Percentiles rank a stretch among this genome's conserved stretches.
phyloP scores from a whole-genome alignment of 30 jellyfish, hydroid and myxozoan genomes.

The Clytia hemisphaerica region DNA sequence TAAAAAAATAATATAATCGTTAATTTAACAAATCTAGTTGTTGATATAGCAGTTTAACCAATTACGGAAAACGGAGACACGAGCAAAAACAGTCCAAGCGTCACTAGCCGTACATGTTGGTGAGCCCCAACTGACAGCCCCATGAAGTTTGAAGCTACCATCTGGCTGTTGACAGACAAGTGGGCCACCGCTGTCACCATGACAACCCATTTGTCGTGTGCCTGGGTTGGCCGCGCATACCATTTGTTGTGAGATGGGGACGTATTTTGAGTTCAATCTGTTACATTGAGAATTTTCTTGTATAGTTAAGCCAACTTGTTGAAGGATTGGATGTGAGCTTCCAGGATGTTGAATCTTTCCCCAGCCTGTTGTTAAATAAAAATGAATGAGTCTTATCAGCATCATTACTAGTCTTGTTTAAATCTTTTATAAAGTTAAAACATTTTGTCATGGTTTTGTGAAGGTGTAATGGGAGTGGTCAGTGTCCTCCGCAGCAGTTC shows the following conservation, averaged over 20 bases:
- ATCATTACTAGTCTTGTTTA: too few species aligned
- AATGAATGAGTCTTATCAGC: too few species aligned
- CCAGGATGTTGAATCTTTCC: constrained; percentile 22
- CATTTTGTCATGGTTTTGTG: too few species aligned
- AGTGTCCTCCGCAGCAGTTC: too few species aligned
- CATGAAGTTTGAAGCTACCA: constrained; percentile 19
- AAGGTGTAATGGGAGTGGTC: too few species aligned
- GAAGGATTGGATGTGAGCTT: constrained; percentile 7
- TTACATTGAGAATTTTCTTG: not conserved
- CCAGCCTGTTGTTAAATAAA: too few species aligned
- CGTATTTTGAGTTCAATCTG: not conserved
- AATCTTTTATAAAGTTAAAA: too few species aligned
- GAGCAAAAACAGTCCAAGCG: constrained; percentile 23
- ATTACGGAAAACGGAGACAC: not conserved
- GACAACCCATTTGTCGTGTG: constrained; percentile 20
- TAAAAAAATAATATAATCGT: too few species aligned
- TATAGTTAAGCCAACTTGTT: not conserved
- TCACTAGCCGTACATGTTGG: constrained; percentile 18
- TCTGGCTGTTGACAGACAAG: constrained; percentile 16
- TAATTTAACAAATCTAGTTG: too few species aligned
- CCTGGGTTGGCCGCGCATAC: constrained; percentile 21
- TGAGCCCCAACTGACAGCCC: constrained; percentile 44
- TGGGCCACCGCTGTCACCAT: constrained; percentile 44
- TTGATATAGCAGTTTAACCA: constrained; percentile 10
- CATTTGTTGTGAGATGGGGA: not conserved